phyloP scores from a whole-genome alignment of 2,113 vertebrate species.

The Pogona vitticeps region DNA sequence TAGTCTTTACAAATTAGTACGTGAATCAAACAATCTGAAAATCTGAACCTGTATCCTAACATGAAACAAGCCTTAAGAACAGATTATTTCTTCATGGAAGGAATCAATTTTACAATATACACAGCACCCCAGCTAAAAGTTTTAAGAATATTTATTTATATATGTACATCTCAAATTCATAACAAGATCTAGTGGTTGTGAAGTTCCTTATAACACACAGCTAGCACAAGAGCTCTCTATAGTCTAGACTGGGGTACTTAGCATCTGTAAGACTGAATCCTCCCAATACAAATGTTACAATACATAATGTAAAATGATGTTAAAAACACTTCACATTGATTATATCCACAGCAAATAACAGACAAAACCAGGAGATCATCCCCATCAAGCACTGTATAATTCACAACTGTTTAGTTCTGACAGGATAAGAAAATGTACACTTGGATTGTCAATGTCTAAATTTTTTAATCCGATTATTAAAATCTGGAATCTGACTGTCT shows the following conservation, averaged over 20 bases:
- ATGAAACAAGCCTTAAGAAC: slow-evolving; percentile 32
- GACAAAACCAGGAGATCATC: neutral
- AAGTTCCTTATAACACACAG: neutral
- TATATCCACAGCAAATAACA: slow-evolving; percentile 4
- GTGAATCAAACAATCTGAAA: slow-evolving; percentile 31
- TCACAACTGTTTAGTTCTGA: slow-evolving; percentile 11
- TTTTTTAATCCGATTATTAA: neutral
- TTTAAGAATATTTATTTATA: neutral
- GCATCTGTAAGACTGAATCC: slow-evolving; percentile 9
- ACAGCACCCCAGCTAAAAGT: neutral
- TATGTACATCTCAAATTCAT: neutral
- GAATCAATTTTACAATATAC: slow-evolving; percentile 27
- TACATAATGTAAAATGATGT: slow-evolving; percentile 1
- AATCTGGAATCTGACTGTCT: neutral
- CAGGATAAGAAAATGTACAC: neutral
- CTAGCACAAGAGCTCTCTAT: neutral
- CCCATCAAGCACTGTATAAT: neutral
- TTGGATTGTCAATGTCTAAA: neutral
- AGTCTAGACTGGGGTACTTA: slow-evolving; percentile 2
- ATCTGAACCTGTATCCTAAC: slow-evolving; percentile 20
- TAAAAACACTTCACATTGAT: slow-evolving; percentile 5
- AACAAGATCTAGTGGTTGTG: neutral
- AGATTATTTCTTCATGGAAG: slow-evolving; percentile 22
- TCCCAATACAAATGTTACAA: slow-evolving; percentile 12
- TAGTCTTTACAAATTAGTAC: slow-evolving; percentile 30